Base-by-base conservation (phyloP, 2,888 invertebrate genomes). In the Lochmaea crataegi region DNA sequence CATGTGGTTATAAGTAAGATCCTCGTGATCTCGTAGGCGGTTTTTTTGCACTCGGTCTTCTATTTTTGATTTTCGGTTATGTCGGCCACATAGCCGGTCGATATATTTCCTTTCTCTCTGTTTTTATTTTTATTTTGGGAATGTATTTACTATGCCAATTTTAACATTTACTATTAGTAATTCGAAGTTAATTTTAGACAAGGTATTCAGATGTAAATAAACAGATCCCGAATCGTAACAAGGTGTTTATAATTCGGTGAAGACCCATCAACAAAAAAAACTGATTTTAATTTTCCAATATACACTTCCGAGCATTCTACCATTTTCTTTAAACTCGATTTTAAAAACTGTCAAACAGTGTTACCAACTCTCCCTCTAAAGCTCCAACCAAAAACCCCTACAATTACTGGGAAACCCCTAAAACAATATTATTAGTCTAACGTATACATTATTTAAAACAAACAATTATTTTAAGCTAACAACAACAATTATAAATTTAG, bases 1-100 rank as follows among this genome's bases (percentile, higher is more conserved):
- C 68, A 41, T 61, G 61, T 3, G 61, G 16, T 22, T 22, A 60
- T 38, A 60, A 61, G 61, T 61, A 61, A 61, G 41, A 72, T 75
- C 72, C 81, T 76, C 80, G 80, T 80, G 80, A 81, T 80, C 73
- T 77, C 76, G 81, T 81, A 78, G 81, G 81, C 77, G 81, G 32
- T 76, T 41, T 53, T 64, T 81, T 79, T 80, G 81, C 81, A 77
- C 80, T 72, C 80, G 77, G 77, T 71, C 58, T 65, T 78, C 74
- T 81, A 81, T 80, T 80, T 78, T 73, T 57, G 58, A 64, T 70
- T 68, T 58, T 66, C 45, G 26, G 32, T 38, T 38, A 45, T 67
- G 22, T 67, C 58, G 42, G 41, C 61, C 61, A 65, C 32, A 16
- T 12, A 38, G 12, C 11, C 60, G 2, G 10, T 3, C 16, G 51